Base-by-base conservation (phyloP, 2,113 vertebrate species). In the Sphaerodactylus townsendi region DNA sequence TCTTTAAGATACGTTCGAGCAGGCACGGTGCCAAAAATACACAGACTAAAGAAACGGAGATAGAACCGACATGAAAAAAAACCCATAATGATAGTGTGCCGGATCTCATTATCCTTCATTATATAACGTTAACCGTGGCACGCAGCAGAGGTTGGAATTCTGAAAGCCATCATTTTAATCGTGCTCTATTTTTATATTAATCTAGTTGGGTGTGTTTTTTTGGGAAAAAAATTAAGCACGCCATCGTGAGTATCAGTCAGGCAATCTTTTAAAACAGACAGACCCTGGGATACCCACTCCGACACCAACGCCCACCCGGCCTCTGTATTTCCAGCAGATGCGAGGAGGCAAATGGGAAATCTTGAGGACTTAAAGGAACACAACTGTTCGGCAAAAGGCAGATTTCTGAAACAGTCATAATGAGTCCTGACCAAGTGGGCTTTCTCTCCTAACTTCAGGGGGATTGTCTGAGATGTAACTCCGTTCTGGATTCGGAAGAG, bases 351-450 rank as follows among this genome's bases (percentile, higher is more conserved):
- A 89, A 59, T 70, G 72, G 0, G 39, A 84, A 88, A 81, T 77
- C 86, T 76, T 2, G 0, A 89, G 81, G 90, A 68, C 87, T 86
- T 10, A 7, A n/a, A 10, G 19, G 28, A 39, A 90, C 89, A 92
- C 92, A 81, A 95, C 88, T 94, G 87, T 65, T 66, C 41, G 25
- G 93, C 93, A 92, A 28, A 86, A 88, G 13, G 87, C 77, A 88
- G 88, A 53, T 82, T 88, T 46, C 86, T 85, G 53, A 89, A 71
- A 89, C 41, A 83, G 48, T 89, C 85, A 86, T 6, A 81, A 86
- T 89, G 85, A 85, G 44, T 48, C 59, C 84, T 69, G 41, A 77
- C 86, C 56, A 78, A 79, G 81, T 74, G 71, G 33, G 50, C 81
- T 84, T 84, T 87, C 82, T 46, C 69, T 88, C 79, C 53, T 79